These are phyloP conservation scores for Iguana delicatissima DNA, from an alignment of 2,797 vertebrate species.

Conservation along the genomic window DNA sequence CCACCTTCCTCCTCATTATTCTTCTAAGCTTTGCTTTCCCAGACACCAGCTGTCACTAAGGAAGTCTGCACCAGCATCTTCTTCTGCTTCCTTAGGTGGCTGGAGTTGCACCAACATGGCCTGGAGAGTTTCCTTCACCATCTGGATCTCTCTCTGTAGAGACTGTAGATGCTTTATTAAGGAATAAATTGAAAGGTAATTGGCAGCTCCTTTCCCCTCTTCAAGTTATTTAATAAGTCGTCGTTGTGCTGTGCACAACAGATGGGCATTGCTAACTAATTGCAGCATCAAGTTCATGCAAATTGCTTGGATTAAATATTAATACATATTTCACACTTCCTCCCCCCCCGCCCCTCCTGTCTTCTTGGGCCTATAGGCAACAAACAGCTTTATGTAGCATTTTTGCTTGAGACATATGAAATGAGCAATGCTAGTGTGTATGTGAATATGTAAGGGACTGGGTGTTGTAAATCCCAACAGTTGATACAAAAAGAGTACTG, in stretches of 20 bases:
- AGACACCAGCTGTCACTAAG: slow-evolving; percentile 87
- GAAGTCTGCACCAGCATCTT: slow-evolving; percentile 83
- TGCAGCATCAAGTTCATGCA: slow-evolving; percentile 84
- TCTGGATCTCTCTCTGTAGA: slow-evolving; percentile 89
- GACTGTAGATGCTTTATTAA: slow-evolving; percentile 86
- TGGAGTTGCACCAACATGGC: slow-evolving; percentile 86
- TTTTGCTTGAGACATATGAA: slow-evolving; percentile 35
- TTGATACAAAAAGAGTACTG: slow-evolving; percentile 24
- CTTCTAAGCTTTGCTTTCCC: slow-evolving; percentile 69
- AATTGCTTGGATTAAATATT: slow-evolving; percentile 90
- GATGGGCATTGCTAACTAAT: slow-evolving; percentile 82
- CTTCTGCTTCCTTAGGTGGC: slow-evolving; percentile 74
- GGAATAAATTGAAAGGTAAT: slow-evolving; percentile 81
- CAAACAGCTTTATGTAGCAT: slow-evolving; percentile 58
- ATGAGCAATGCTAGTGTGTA: slow-evolving; percentile 12
- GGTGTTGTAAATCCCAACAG: slow-evolving; percentile 1
- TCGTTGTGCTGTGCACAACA: slow-evolving; percentile 78
- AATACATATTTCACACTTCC: slow-evolving; percentile 77
- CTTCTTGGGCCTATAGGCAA: slow-evolving; percentile 50
- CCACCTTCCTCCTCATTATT: slow-evolving; percentile 53
- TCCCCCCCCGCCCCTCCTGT: slow-evolving; percentile 13
- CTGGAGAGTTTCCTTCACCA: slow-evolving; percentile 90
- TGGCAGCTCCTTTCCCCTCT: slow-evolving; percentile 76
- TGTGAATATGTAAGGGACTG: background rate
- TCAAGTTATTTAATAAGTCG: slow-evolving; percentile 77